Evolutionary conservation across 2,888 invertebrate species (phyloP).

Genomic region (Morinoia aosen): DNA sequence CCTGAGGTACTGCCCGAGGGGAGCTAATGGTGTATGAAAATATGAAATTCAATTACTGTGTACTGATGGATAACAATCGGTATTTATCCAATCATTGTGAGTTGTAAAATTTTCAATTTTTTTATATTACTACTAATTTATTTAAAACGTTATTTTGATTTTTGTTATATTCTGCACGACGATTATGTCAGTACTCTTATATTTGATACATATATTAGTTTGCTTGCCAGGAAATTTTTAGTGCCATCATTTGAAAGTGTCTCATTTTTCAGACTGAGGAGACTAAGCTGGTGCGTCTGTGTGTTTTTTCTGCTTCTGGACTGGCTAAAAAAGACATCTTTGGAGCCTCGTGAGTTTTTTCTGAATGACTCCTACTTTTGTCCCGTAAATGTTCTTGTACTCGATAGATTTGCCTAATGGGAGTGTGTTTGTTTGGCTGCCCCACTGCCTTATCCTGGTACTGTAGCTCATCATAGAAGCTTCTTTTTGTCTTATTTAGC

Average conservation of each 20-base stretch:
- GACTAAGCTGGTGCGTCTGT: slow-evolving; percentile 86
- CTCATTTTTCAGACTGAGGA: slow-evolving; percentile 75
- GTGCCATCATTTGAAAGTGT: neutral
- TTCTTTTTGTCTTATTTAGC: slow-evolving; percentile 5
- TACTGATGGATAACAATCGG: no score
- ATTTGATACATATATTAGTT: neutral
- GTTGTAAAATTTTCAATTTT: no score
- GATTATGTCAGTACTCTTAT: no score
- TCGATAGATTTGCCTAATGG: neutral
- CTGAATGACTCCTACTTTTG: slow-evolving; percentile 70
- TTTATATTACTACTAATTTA: no score
- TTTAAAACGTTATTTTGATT: no score
- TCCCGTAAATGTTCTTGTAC: neutral
- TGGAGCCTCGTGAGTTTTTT: slow-evolving; percentile 78
- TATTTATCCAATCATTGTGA: no score
- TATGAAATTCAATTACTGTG: no score
- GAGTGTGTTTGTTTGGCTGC: neutral
- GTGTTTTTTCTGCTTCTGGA: slow-evolving; percentile 88
- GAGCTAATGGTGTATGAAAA: no score
- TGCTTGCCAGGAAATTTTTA: neutral
- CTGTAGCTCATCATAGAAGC: neutral
- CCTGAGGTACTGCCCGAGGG: no score
- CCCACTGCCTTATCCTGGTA: neutral
- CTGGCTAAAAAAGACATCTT: slow-evolving; percentile 99
- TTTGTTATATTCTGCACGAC: neutral